Conservation (phyloP, 1,140 invertebrate species). For the Brachionus rotundiformis region DNA sequence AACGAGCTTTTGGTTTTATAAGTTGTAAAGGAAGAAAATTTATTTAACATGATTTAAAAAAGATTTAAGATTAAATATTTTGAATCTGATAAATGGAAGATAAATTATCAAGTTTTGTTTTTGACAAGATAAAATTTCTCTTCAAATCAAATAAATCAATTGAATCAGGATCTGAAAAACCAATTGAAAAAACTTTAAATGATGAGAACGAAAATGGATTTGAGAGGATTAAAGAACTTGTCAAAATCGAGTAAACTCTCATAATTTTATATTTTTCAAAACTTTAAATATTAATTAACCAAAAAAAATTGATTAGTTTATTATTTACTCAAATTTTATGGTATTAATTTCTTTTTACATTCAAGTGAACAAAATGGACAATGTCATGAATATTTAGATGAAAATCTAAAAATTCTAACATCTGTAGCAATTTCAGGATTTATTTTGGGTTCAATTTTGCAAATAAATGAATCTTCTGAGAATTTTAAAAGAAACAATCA, state of each 20-base stretch:
- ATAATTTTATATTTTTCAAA: too few relatives aligned
- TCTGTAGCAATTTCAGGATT: slow-evolving; percentile 31
- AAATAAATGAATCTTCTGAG: neutral
- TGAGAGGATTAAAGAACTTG: slow-evolving; percentile 9
- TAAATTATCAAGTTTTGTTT: too few relatives aligned
- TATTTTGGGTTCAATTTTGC: slow-evolving; percentile 29
- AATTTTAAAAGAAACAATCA: slow-evolving; percentile 47
- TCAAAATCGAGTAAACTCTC: slow-evolving; percentile 1
- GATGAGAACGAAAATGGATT: neutral
- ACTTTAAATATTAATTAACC: too few relatives aligned
- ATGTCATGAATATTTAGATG: neutral
- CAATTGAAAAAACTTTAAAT: neutral
- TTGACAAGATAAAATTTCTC: too few relatives aligned
- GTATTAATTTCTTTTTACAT: too few relatives aligned
- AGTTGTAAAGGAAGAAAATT: neutral
- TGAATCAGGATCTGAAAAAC: neutral
- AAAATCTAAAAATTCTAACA: slow-evolving; percentile 29
- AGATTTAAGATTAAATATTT: neutral
- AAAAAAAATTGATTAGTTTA: too few relatives aligned
- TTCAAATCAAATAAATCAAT: too few relatives aligned
- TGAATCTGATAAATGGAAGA: too few relatives aligned
- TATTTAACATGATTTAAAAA: neutral
- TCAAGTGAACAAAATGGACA: neutral
- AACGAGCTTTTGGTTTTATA: too few relatives aligned
- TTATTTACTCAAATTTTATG: too few relatives aligned